Conservation (phyloP, 1,140 invertebrate species). For the Lamellibrachia luymesi region DNA sequence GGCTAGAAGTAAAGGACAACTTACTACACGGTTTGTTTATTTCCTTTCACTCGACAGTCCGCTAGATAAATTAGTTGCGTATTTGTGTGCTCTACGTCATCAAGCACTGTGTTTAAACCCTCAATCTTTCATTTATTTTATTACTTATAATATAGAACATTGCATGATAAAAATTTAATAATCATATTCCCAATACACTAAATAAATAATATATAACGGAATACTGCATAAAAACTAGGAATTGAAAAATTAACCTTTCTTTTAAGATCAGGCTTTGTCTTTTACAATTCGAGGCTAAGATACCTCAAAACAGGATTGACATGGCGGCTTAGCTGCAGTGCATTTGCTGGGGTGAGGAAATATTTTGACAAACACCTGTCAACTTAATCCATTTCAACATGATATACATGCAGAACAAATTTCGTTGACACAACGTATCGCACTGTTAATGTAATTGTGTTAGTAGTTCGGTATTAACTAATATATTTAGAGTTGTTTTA, state of each 20-base stretch:
- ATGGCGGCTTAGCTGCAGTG: conserved; percentile 2
- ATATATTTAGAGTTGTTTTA: neutral
- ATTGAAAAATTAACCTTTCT: neutral
- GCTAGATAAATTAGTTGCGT: neutral
- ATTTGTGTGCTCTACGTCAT: conserved; percentile 4
- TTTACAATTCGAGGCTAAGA: conserved; percentile 5
- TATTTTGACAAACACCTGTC: neutral
- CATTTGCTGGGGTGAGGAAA: conserved; percentile 3
- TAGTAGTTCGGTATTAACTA: neutral
- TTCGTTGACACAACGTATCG: neutral
- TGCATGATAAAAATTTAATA: neutral
- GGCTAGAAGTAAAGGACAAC: neutral
- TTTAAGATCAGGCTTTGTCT: neutral
- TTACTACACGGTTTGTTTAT: neutral
- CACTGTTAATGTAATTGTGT: neutral
- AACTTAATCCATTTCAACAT: neutral
- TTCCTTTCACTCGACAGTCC: neutral
- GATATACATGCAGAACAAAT: neutral
- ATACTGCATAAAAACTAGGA: neutral
- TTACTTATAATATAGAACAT: neutral
- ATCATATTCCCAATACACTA: neutral
- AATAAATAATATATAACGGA: neutral
- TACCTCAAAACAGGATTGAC: neutral
- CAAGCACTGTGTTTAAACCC: conserved; percentile 1
- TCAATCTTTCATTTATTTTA: neutral